Conservation (phyloP, 2,113 vertebrate species). For the Martes martes region DNA sequence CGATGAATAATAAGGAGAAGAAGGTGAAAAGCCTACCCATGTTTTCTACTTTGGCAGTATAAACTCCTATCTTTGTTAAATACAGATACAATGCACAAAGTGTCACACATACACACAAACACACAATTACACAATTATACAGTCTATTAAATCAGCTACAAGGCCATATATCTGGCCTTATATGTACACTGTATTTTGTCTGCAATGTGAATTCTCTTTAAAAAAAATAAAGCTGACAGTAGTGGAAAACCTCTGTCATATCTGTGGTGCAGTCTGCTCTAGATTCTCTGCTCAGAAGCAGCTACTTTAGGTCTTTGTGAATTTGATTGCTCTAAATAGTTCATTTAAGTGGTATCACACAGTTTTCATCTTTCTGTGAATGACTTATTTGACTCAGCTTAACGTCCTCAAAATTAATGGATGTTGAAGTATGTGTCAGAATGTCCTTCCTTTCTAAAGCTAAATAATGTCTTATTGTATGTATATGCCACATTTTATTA, state of each 20-base stretch:
- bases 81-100: background rate
- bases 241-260: background rate
- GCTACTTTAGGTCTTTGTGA: background rate
- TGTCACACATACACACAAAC: background rate
- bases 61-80: background rate
- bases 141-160: background rate
- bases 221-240: background rate
- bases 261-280: background rate
- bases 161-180: background rate
- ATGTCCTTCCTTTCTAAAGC: background rate
- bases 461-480: background rate
- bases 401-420: background rate
- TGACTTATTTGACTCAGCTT: background rate
- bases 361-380: background rate
- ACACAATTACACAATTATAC: background rate
- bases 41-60: background rate
- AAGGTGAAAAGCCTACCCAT: background rate
- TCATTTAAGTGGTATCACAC: background rate
- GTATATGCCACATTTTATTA: background rate
- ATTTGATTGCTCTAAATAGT: background rate
- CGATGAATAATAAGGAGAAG: background rate
- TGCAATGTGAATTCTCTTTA: background rate
- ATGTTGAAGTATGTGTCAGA: background rate
- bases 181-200: background rate
- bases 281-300: background rate